A percentile compares a stretch with the other conserved stretches of the same genome.
Conservation (phyloP, 2,888 invertebrate species). For the Dasysyrphus albostriatus region DNA sequence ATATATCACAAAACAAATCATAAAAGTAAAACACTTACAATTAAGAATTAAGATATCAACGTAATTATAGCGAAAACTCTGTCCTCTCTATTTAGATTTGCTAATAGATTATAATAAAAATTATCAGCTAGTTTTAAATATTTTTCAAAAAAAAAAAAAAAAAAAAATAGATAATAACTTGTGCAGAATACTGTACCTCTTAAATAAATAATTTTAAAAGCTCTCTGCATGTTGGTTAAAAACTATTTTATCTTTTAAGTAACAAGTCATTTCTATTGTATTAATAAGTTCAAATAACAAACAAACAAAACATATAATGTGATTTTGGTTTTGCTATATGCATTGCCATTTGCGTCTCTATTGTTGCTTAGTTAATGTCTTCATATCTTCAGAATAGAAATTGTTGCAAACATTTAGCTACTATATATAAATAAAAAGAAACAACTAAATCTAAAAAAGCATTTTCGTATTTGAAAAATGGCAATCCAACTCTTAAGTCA, state of each 20-base stretch:
- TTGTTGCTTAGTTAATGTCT: slow-evolving; percentile 71
- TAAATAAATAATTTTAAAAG: slow-evolving; percentile 4
- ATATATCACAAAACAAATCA: neutral
- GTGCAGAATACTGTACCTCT: slow-evolving; percentile 27
- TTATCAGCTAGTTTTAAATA: neutral
- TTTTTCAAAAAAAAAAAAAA: neutral
- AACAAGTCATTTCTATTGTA: slow-evolving; percentile 33
- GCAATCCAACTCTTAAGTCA: too few species aligned
- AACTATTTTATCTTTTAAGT: slow-evolving; percentile 41
- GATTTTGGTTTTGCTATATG: slow-evolving; percentile 68
- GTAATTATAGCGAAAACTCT: neutral
- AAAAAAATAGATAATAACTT: neutral
- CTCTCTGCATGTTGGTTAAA: slow-evolving; percentile 56
- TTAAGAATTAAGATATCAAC: neutral
- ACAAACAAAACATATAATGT: slow-evolving; percentile 48
- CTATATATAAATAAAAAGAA: neutral
- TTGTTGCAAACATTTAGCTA: slow-evolving; percentile 43
- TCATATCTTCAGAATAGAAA: slow-evolving; percentile 51
- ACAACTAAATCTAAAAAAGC: neutral
- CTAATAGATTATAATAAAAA: neutral
- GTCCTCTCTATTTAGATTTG: slow-evolving; percentile 18
- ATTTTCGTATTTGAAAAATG: neutral
- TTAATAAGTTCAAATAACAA: slow-evolving; percentile 26
- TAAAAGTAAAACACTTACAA: neutral
- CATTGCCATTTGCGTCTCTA: slow-evolving; percentile 53